Evolutionary conservation across 2,797 vertebrate genomes (phyloP).

Genomic region (Acanthiza pusilla): DNA sequence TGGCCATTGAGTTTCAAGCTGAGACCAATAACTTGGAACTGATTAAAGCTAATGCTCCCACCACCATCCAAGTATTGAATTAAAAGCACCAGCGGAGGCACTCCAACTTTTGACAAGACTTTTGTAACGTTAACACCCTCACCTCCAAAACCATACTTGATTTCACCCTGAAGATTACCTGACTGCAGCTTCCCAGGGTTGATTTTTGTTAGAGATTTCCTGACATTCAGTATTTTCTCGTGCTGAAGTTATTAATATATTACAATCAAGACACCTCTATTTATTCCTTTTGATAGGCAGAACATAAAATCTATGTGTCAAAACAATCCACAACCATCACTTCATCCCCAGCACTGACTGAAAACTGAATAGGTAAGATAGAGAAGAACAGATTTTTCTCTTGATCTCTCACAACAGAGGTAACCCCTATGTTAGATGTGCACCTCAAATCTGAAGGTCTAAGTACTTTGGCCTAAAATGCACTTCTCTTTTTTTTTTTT

Average conservation of each 20-base stretch:
- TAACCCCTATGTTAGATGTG: background rate
- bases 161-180: background rate
- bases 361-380: background rate
- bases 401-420: background rate
- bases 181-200: background rate
- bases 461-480: background rate
- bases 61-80: background rate
- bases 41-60: background rate
- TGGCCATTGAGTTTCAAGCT: background rate
- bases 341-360: background rate
- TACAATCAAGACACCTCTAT: background rate
- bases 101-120: background rate
- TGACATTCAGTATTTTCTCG: background rate
- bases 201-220: background rate
- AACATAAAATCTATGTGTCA: background rate
- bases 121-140: background rate
- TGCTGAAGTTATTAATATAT: background rate
- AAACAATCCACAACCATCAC: background rate
- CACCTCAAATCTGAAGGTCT: background rate
- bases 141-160: background rate
- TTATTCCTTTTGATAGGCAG: background rate
- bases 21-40: background rate
- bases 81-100: background rate
- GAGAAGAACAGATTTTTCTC: background rate
- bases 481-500: rapidly evolving